Base-by-base conservation (phyloP, 1,140 invertebrate species). In the Andrena cerasifolii region DNA sequence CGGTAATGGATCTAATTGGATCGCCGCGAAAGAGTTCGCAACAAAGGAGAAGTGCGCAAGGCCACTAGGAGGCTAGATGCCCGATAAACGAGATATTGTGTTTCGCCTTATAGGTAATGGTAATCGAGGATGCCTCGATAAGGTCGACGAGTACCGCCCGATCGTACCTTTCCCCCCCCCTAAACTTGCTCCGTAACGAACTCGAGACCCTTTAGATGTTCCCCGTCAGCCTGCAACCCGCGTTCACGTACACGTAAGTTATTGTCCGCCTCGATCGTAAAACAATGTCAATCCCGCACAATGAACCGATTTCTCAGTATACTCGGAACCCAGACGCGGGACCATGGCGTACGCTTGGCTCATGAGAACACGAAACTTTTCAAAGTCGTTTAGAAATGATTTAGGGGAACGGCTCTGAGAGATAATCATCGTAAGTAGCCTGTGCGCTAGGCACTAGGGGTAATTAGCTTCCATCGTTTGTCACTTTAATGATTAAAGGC, bases 121-220 rank as follows among this genome's bases (percentile, higher is more conserved):
- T 78, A 78, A 78, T 78, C 67, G 75, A 62, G 67, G 66, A 58
- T 78, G 65, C 54, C 36, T 54, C 67, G 75, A 78, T 78, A 78
- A 78, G 67, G 75, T 61, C 66, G 75, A 72, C 67, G 31, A 51
- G 26, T 53, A 31, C 26, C 36, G 33, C 40, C 51, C 51, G 63
- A 58, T 43, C 61, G 61, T n/a, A n/a, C n/a, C n/a, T 70, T 51
- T 28, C 65, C 53, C 31, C 14, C 24, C 74, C 31, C 24, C 58
- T 16, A 4, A 58, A 70, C 47, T 53, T 40, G 66, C 51, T 78
- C 45, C 33, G 45, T 78, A 78, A 78, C 75, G 67, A 78, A 78
- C 51, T 54, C 75, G 40, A 63, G 63, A 67, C 53, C 74, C 56
- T 62, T 78, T 45, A 18, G 47, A 59, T 76, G 73, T 71, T 71